Evolutionary conservation across 2,797 vertebrate genomes (phyloP).

Genomic region (Sebastes diaconus): DNA sequence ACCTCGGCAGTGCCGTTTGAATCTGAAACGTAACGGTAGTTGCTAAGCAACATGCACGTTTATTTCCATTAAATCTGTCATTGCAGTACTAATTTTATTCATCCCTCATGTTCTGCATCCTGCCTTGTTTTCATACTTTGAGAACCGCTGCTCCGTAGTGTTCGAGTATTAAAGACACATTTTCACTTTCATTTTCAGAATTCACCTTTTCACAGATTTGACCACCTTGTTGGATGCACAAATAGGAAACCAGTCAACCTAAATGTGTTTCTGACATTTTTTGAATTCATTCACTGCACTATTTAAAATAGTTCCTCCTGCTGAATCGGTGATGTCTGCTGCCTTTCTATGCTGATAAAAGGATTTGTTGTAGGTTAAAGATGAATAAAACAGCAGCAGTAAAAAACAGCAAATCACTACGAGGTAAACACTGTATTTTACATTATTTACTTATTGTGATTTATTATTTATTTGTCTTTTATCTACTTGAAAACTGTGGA

Average conservation of each 20-base stretch:
- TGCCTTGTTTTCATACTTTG: slow-evolving; percentile 18
- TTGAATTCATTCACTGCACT: neutral
- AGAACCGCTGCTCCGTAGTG: slow-evolving; percentile 7
- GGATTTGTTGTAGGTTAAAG: neutral
- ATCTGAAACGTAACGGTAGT: slow-evolving; percentile 42
- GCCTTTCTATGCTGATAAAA: neutral
- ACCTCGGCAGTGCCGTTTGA: slow-evolving; percentile 37
- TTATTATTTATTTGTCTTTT: neutral
- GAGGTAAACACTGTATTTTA: neutral
- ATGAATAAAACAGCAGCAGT: neutral
- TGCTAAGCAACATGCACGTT: slow-evolving; percentile 65
- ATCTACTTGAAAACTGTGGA: neutral
- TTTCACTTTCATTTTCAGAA: neutral
- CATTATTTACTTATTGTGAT: neutral
- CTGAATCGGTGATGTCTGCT: neutral
- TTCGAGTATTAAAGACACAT: neutral
- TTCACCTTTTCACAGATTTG: neutral
- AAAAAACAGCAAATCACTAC: neutral
- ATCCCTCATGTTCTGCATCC: slow-evolving; percentile 42
- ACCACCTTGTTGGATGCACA: neutral
- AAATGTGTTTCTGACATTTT: neutral
- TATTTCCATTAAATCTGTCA: slow-evolving; percentile 61
- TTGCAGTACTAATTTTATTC: slow-evolving; percentile 51
- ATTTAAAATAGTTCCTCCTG: neutral
- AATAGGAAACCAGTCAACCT: neutral